Evolutionary conservation across 2,888 invertebrate species (phyloP), one percentile per base, ranked within the genome.

Genomic region (Caenorhabditis zanzibari): DNA sequence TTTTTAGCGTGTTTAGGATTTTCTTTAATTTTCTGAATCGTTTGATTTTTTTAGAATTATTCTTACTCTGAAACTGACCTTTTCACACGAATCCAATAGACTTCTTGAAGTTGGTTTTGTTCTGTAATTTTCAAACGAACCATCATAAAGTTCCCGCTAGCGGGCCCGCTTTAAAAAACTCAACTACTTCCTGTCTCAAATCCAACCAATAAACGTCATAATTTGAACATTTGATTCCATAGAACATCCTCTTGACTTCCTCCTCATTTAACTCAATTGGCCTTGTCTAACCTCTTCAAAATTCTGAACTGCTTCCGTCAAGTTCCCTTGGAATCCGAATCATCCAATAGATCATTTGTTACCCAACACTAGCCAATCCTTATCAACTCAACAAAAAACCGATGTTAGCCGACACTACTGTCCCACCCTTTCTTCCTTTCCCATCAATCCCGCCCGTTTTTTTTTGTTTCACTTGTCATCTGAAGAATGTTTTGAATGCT

Each of bases 401-500:
- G 5, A 26, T 26, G 44, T 63, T 63, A 63, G 63, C 63, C 24
- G 6, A 19, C n/a, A 4, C 4, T 47, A 26, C 28, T 32, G 5
- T 32, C 19, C 49, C 73, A 35, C 59, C 52, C 73, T 49, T 32
- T 59, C 28, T 32, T 14, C 35, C 47, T 28, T 26, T 35, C 24
- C 12, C 19, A 26, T 49, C 24, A n/a, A 16, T 61, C 41, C 71
- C 56, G 19, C 35, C 72, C 38, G 35, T 44, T 54, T 54, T 44
- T 54, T 54, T 68, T 52, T 68, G 52, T 54, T 68, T 24, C 52
- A 66, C 35, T 52, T 66, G 32, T n/a, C 52, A 41, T 58, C 44
- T 32, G 35, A 73, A 63, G 52, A 73, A 61, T 61, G 35, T 72
- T 61, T 59, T 35, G 72, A 44, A 58, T 56, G n/a, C 35, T 41